A percentile compares a stretch with the other conserved stretches of the same genome.
Evolutionary conservation across 2,888 invertebrate species (phyloP).

Genomic region (Xestia ashworthii): DNA sequence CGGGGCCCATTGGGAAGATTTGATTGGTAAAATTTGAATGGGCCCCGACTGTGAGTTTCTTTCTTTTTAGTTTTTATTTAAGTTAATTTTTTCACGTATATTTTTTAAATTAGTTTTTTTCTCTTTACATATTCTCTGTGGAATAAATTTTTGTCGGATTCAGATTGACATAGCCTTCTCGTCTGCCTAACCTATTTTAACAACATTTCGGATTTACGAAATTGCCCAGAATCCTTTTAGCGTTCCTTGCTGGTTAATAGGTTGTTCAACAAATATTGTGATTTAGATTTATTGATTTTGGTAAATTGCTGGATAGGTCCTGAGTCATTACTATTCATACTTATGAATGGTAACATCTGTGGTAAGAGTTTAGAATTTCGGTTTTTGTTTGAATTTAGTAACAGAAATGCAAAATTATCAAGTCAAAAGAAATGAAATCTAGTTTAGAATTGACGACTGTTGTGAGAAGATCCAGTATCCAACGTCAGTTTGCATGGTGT

Average conservation of each 20-base stretch:
- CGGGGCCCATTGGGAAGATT: too few relatives aligned
- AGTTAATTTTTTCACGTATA: too few relatives aligned
- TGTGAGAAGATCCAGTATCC: too few relatives aligned
- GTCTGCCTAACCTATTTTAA: constrained; percentile 18
- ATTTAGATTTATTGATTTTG: constrained; percentile 28
- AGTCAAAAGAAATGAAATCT: background rate
- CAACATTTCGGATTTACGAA: constrained; percentile 8
- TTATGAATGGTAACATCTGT: background rate
- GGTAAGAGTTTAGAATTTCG: background rate
- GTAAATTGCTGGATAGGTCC: background rate
- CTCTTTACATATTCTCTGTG: background rate
- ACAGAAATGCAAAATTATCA: background rate
- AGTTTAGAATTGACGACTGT: too few relatives aligned
- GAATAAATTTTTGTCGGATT: constrained; percentile 13
- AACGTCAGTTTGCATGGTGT: too few relatives aligned
- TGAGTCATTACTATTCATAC: background rate
- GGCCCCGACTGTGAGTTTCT: too few relatives aligned
- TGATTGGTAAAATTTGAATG: too few relatives aligned
- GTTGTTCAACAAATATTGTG: constrained; percentile 20
- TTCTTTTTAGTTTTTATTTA: too few relatives aligned
- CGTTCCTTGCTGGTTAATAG: background rate
- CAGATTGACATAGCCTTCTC: constrained; percentile 15
- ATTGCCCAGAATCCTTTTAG: constrained; percentile 10
- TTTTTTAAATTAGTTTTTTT: too few relatives aligned
- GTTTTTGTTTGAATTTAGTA: background rate